phyloP scores from a whole-genome alignment of 2,113 vertebrate genomes.

The Butorides virescens region DNA sequence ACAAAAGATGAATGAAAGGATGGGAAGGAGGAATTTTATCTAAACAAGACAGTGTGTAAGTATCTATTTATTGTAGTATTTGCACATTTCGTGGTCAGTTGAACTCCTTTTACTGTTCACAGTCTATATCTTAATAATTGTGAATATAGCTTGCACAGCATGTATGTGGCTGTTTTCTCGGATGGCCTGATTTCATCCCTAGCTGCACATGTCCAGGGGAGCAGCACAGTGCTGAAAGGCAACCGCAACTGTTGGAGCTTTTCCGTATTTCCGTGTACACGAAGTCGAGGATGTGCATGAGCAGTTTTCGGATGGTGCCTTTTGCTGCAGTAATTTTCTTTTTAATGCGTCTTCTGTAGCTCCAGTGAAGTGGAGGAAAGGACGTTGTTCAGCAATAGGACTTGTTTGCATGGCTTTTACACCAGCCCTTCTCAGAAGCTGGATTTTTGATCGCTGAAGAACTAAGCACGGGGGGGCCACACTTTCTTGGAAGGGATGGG shows the following conservation, averaged over 20 bases:
- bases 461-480: not conserved
- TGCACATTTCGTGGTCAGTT: not conserved
- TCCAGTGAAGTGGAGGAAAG: not conserved
- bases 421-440: not conserved
- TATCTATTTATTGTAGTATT: conserved; percentile 17
- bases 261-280: not conserved
- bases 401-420: not conserved
- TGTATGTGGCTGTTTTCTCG: not conserved
- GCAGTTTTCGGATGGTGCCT: not conserved
- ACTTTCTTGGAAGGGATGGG: not conserved
- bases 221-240: not conserved
- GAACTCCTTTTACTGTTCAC: not conserved
- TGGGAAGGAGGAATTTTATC: not conserved
- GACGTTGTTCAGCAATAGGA: not conserved
- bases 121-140: not conserved
- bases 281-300: not conserved
- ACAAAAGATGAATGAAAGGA: not conserved
- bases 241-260: not conserved
- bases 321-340: not conserved
- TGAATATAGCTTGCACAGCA: not conserved
- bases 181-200: not conserved
- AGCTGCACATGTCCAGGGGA: not conserved
- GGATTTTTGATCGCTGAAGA: not conserved
- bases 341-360: not conserved
- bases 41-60: not conserved